Evolutionary conservation across 2,797 vertebrate genomes (phyloP), one percentile per base, ranked within the genome.

Genomic region (Malurus leucopterus): DNA sequence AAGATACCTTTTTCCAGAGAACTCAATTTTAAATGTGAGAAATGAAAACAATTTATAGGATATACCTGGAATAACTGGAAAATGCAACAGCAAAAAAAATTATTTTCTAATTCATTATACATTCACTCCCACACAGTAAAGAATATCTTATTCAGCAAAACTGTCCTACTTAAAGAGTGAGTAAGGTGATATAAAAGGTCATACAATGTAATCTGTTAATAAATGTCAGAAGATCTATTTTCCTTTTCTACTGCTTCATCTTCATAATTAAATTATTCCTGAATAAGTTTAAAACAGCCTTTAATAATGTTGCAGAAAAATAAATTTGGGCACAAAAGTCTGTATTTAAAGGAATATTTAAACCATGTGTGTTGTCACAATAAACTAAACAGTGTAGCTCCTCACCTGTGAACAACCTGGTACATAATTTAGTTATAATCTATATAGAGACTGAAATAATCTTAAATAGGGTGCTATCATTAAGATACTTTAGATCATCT

Each of bases 311-410:
- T 72, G 10, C 29, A 82, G 13, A 63, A 87, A 72, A 82, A 47
- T 36, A 47, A n/a, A 1, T 15, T 63, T 76, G 5, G 17, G 6
- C 2, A 59, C 12, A 58, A 6, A 47, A 40, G 65, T 54, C 6
- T 71, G 1, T 30, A 22, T 91, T 82, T 75, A 69, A 75, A 73
- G 10, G 18, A 59, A 47, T 17, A 47, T 47, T 88, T 75, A 73
- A 82, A 44, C 2, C 3, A n/a, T 10, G 3, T 1, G 1, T 38
- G 2, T n/a, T 34, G 3, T 54, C 8, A 40, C 13, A n/a, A 27
- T 38, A 65, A 49, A 9, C 24, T 34, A 34, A 27, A 27, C n/a
- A 15, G 18, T 36, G n/a, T 27, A 27, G 9, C 12, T 57, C 11
- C 30, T 50, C 8, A 43, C 4, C 18, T 1, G 4, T 23, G 15